phyloP scores from a whole-genome alignment of 2,888 invertebrate species.

The Plemyria rubiginata region DNA sequence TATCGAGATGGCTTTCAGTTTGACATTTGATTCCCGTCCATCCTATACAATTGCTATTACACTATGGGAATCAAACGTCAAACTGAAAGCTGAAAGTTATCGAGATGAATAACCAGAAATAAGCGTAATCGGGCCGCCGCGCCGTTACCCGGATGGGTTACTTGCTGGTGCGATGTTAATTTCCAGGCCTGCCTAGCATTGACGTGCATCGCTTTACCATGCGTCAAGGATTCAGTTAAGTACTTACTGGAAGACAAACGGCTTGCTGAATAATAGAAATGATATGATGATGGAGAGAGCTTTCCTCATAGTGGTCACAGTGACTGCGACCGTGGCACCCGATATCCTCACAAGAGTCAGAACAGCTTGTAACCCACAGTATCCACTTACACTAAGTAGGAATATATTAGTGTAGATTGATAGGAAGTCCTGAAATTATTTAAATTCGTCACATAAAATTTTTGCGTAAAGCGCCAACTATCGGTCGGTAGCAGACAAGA shows the following conservation, averaged over 20 bases:
- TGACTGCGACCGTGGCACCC: constrained; percentile 97
- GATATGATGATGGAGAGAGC: constrained; percentile 96
- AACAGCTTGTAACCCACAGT: constrained; percentile 97
- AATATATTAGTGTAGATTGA: constrained; percentile 94
- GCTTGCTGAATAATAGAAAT: constrained; percentile 96
- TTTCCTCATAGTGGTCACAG: constrained; percentile 95
- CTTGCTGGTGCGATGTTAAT: no score
- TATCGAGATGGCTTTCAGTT: no score
- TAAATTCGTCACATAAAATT: not conserved
- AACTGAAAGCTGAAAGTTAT: no score
- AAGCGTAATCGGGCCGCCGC: no score
- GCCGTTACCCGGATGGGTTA: no score
- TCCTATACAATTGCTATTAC: no score
- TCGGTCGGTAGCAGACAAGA: not conserved
- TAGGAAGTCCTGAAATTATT: constrained; percentile 84
- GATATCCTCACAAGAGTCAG: constrained; percentile 94
- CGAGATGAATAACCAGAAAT: no score
- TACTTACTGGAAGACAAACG: constrained; percentile 95
- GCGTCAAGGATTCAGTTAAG: no score
- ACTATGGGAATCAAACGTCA: no score
- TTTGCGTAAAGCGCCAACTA: constrained; percentile 2
- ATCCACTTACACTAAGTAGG: constrained; percentile 94
- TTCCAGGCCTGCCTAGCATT: no score
- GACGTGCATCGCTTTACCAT: no score
- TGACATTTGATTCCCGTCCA: no score